Conservation (phyloP, 2,797 vertebrate genomes). For the Liasis olivaceus region DNA sequence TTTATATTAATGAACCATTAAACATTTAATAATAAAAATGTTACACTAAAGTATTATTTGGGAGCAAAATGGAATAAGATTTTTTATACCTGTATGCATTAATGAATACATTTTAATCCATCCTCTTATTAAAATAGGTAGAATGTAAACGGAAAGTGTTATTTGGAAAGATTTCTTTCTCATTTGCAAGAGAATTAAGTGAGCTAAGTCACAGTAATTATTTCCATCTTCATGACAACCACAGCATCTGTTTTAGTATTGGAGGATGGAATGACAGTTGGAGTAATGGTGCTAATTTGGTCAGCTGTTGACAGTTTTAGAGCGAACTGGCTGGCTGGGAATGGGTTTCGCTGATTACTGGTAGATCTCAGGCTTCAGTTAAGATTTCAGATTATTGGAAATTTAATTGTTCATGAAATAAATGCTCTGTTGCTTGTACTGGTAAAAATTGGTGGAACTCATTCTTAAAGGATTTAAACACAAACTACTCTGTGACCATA, state of each 20-base stretch:
- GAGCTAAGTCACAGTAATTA: background rate
- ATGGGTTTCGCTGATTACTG: background rate
- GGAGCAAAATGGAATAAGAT: background rate
- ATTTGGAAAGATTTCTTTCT: background rate
- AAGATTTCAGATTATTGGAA: background rate
- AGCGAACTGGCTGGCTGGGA: background rate
- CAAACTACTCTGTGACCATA: background rate
- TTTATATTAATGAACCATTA: background rate
- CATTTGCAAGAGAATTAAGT: background rate
- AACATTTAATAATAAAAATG: constrained; percentile 2
- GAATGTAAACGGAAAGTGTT: background rate
- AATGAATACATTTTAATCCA: background rate
- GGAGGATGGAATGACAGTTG: background rate
- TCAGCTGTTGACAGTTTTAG: background rate
- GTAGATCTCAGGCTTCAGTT: background rate
- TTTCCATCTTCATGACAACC: background rate
- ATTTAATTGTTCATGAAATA: background rate
- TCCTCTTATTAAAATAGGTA: background rate
- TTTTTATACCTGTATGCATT: background rate
- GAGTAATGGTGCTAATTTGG: background rate
- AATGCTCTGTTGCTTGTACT: background rate
- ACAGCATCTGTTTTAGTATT: background rate
- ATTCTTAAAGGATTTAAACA: background rate
- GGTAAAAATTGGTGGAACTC: background rate
- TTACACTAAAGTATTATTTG: background rate